These are phyloP conservation scores for Drosophila paramelanica DNA, from an alignment of 2,888 invertebrate species.

Conservation along the genomic window DNA sequence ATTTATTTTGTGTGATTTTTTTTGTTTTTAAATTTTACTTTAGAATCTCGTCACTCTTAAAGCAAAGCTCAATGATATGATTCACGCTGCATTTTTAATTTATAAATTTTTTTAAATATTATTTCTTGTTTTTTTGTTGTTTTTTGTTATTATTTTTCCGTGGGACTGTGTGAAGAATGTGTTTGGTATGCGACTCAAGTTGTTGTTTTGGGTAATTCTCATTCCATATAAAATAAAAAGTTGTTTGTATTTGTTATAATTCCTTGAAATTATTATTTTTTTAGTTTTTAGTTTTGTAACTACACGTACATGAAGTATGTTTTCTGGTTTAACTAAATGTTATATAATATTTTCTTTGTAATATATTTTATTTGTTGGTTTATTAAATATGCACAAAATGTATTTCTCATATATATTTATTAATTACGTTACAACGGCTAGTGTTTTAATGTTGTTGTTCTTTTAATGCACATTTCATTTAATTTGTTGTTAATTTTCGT, in stretches of 20 bases:
- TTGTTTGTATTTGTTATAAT: neutral
- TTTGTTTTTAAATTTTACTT: constrained; percentile 44
- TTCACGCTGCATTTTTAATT: constrained; percentile 48
- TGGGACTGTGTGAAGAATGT: constrained; percentile 31
- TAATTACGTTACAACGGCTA: constrained; percentile 56
- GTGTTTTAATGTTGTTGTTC: constrained; percentile 41
- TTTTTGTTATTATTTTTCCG: constrained; percentile 15
- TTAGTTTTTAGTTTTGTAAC: constrained; percentile 12
- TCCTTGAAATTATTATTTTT: constrained; percentile 21
- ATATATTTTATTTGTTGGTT: constrained; percentile 15
- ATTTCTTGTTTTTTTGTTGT: neutral
- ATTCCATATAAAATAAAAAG: constrained; percentile 19
- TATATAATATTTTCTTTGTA: constrained; percentile 7
- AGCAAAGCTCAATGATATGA: constrained; percentile 83
- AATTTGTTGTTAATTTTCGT: constrained; percentile 31
- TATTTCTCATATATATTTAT: constrained; percentile 21
- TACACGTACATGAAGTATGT: constrained; percentile 13
- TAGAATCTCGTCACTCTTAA: constrained; percentile 64
- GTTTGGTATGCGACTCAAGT: constrained; percentile 22
- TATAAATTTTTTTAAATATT: constrained; percentile 12
- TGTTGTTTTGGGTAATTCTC: neutral
- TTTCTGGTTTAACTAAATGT: constrained; percentile 34
- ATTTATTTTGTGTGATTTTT: constrained; percentile 51
- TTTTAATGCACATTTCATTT: constrained; percentile 32
- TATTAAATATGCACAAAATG: constrained; percentile 24